Base-by-base conservation (phyloP, 2,797 vertebrate species). In the Parauchenoglanis punctatus region DNA sequence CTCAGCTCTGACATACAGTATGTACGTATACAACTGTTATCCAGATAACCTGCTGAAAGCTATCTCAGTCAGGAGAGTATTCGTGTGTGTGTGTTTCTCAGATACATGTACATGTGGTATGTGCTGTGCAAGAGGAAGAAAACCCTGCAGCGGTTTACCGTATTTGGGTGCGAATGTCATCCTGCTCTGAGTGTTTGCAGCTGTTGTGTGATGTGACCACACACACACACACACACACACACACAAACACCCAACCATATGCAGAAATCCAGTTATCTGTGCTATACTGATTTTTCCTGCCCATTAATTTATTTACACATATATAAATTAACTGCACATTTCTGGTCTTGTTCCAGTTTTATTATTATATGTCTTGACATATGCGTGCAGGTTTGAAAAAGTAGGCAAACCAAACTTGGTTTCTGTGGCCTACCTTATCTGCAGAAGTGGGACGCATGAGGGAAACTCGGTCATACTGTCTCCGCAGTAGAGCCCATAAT, bases 381-480 rank as follows among this genome's bases (percentile, higher is more conserved):
- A 52, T 78, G 28, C 2, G 4, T 58, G 52, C 52, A 31, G 8
- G 54, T 12, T 80, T 54, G 15, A n/a, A 13, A 44, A 61, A 2
- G 44, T 11, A 11, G 23, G 63, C 25, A 67, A 73, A 85, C 65
- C 81, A 6, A 49, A 70, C n/a, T 70, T 15, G 28, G 77, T 75
- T 75, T 85, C n/a, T 35, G 58, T 93, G 65, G 85, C 96, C 85
- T 94, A 99, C 98, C 97, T 98, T 93, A 61, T 99, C 98, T 89
- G 95, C 96, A 90, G 96, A 92, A 72, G 97, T 97, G 4, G 98
- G 98, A 70, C 98, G 94, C 98, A 99, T 98, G 92, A 99, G 89
- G 52, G 98, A 99, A 28, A 99, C 98, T 44, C 98, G 92, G 92
- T 98, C 96, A 0, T 98, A 99, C 91, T 99, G 98, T 3, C 96